Percentiles rank a stretch among this genome's conserved stretches.
These are phyloP conservation scores for Kryptolebias ocellatus DNA, from an alignment of 2,797 vertebrate species.

Conservation along the genomic window DNA sequence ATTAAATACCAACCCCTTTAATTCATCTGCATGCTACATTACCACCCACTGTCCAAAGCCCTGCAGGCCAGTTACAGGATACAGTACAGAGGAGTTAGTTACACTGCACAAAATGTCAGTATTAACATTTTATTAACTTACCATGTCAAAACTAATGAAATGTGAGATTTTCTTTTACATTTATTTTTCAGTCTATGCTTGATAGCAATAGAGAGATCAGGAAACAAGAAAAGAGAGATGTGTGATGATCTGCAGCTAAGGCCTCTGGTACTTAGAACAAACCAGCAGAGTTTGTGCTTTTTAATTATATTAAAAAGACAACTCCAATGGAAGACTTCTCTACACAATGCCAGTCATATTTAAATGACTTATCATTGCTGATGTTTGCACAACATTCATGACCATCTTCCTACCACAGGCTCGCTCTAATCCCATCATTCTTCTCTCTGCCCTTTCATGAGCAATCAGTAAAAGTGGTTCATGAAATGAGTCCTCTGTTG, in stretches of 20 bases:
- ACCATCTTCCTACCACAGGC: constrained; percentile 14
- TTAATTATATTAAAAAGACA: background rate
- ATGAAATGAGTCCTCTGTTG: constrained; percentile 64
- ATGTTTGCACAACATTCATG: constrained; percentile 29
- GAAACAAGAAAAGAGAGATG: background rate
- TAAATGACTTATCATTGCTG: constrained; percentile 20
- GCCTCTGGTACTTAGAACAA: background rate
- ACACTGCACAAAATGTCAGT: constrained; percentile 24
- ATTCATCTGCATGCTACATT: constrained; percentile 76
- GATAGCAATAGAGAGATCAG: background rate
- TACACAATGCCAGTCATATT: constrained; percentile 10
- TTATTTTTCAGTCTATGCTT: background rate
- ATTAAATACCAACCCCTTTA: constrained; percentile 78
- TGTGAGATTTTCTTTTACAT: constrained; percentile 1
- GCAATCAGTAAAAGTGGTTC: constrained; percentile 61
- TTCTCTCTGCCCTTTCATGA: constrained; percentile 28
- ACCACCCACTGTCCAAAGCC: constrained; percentile 58
- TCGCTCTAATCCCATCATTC: constrained; percentile 32
- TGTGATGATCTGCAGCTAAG: background rate
- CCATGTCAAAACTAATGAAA: constrained; percentile 1
- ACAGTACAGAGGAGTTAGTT: constrained; percentile 15
- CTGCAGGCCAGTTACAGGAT: constrained; percentile 40
- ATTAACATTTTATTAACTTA: constrained; percentile 30
- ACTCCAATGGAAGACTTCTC: background rate
- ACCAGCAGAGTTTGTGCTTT: background rate